Percentiles rank a stretch among this genome's conserved stretches.
phyloP scores from a whole-genome alignment of 2,113 vertebrate species.

The Oxyura jamaicensis region DNA sequence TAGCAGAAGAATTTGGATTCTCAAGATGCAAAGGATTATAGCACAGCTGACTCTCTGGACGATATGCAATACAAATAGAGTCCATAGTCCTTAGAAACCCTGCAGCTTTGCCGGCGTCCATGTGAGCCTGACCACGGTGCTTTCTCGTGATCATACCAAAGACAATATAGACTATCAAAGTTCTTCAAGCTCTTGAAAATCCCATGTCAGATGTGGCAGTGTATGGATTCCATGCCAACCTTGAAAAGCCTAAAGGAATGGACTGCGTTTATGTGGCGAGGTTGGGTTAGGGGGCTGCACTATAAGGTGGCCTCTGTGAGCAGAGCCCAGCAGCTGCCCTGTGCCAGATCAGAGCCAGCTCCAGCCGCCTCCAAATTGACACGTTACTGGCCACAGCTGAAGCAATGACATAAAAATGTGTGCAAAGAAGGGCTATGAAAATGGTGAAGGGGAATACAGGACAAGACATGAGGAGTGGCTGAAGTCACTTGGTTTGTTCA shows the following conservation, averaged over 20 bases:
- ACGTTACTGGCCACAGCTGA: too few species aligned
- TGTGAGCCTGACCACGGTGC: neutral
- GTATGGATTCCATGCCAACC: neutral
- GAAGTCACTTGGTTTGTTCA: too few species aligned
- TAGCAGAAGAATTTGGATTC: neutral
- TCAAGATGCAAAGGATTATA: neutral
- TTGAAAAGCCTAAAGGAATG: neutral
- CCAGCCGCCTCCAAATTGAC: too few species aligned
- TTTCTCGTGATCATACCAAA: neutral
- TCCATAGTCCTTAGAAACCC: neutral
- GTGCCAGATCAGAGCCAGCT: too few species aligned
- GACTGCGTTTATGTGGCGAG: too few species aligned
- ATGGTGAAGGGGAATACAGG: too few species aligned
- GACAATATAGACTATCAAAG: neutral
- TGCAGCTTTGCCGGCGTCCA: neutral
- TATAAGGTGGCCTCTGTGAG: too few species aligned
- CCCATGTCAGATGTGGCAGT: neutral
- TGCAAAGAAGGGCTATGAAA: too few species aligned
- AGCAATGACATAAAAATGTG: too few species aligned
- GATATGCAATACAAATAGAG: neutral
- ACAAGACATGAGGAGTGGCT: too few species aligned
- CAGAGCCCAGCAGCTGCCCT: too few species aligned
- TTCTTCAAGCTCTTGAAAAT: neutral
- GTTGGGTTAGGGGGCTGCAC: too few species aligned
- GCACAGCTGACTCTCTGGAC: neutral